Base-by-base conservation (phyloP, 2,113 vertebrate genomes). In the Acrocephalus arundinaceus region DNA sequence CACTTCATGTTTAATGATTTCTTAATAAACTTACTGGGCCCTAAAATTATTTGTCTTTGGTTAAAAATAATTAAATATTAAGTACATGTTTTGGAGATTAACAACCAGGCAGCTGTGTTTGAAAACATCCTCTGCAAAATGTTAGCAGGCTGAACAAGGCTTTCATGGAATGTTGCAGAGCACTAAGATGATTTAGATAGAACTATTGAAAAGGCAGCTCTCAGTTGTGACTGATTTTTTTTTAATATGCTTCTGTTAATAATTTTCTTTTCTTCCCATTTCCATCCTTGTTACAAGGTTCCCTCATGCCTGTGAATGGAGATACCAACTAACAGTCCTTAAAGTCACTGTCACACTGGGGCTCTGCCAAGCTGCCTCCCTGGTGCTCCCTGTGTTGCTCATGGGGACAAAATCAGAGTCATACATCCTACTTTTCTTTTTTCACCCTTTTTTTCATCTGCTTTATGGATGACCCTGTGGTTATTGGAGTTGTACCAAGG, bases 41-140 rank as follows among this genome's bases (percentile, higher is more conserved):
- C 37, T 19, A 67, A 59, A 89, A 95, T 78, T 75, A 71, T 84
- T 84, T 65, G 14, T 67, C 57, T 94, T 92, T 58, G 46, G 46
- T 89, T 87, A 81, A 76, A 67, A 82, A 41, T 43, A 72, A 94
- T 81, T 74, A 90, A 96, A 93, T 75, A 45, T 12, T 20, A 70
- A 91, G 17, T 30, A 46, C 23, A 67, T 57, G 13, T 41, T 78
- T 78, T 57, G 19, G 35, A 94, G 31, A 85, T 87, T 79, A 72
- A 65, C 30, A 91, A 11, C 51, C 48, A 54, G 74, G 37, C 55
- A 93, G 41, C 43, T 82, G 57, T 77, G 54, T 61, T 15, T 63
- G 37, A 82, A 76, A 80, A 72, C 25, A 78, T 58, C 33, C 28
- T 6, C 49, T 58, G 25, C 15, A 71, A 85, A 48, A 72, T 31